These are phyloP conservation scores for Apotomis capreana DNA, from an alignment of 2,888 invertebrate genomes.

Conservation along the genomic window DNA sequence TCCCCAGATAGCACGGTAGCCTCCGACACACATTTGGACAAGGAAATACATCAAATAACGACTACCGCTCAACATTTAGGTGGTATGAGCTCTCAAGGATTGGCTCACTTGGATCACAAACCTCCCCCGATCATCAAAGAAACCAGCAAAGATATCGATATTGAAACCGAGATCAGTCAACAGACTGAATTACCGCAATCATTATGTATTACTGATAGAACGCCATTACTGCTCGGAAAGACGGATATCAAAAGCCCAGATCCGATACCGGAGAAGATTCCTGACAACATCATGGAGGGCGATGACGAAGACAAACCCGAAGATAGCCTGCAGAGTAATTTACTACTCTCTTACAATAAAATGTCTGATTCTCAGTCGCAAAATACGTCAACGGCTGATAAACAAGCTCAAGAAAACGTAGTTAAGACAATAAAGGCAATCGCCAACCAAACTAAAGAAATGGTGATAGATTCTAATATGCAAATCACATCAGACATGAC, in stretches of 20 bases:
- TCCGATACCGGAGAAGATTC: conserved; percentile 80
- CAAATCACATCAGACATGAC: conserved; percentile 82
- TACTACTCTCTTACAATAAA: conserved; percentile 69
- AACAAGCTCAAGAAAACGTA: conserved; percentile 67
- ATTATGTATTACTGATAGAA: conserved; percentile 69
- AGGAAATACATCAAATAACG: conserved; percentile 55
- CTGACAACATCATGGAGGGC: conserved; percentile 78
- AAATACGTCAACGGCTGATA: conserved; percentile 53
- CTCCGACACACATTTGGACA: conserved; percentile 59
- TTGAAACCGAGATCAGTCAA: conserved; percentile 78
- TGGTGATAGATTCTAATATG: conserved; percentile 82
- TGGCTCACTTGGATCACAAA: conserved; percentile 58
- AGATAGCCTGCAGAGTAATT: conserved; percentile 64
- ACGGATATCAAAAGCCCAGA: conserved; percentile 79
- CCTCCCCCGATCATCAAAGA: conserved; percentile 58
- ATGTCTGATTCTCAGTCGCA: conserved; percentile 58
- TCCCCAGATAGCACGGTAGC: conserved; percentile 82
- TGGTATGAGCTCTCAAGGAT: conserved; percentile 52
- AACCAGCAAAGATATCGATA: conserved; percentile 72
- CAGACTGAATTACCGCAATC: conserved; percentile 78
- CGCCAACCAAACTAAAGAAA: conserved; percentile 82
- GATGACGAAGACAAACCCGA: conserved; percentile 79
- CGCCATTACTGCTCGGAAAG: conserved; percentile 73
- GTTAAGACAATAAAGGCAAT: conserved; percentile 82
- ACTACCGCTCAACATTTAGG: conserved; percentile 56